Evolutionary conservation across 2,797 vertebrate species (phyloP), one percentile per base, ranked within the genome.

Genomic region (Moxostoma hubbsi): DNA sequence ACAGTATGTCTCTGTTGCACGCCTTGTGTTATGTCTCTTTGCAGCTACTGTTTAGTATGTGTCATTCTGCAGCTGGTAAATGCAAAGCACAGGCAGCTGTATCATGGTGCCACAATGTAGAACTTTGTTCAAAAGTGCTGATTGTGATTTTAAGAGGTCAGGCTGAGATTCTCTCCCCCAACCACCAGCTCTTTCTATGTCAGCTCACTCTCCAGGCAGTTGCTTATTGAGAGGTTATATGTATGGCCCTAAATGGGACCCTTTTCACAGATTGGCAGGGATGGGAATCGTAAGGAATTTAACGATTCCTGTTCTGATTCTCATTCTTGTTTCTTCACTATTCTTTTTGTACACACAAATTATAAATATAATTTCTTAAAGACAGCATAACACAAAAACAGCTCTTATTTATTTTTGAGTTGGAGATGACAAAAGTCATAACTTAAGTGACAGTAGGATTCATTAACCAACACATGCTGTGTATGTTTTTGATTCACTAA

Each of bases 61-160:
- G 63, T 65, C 81, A 68, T 77, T 58, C 63, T 77, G 75, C 66
- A 68, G 79, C 75, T 75, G 70, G 70, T 73, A 62, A 64, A 73
- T 68, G 74, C 73, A 82, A 64, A 75, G 58, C 13, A 16, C 79
- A 81, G 67, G 62, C 68, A 79, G 75, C 71, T 82, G 81, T 75
- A 69, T 51, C 76, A 73, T 15, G 11, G 66, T 57, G 61, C 53
- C 66, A 85, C 78, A 84, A 67, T 67, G 72, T 18, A 49, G 46
- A 75, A 62, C 82, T 72, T 75, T 79, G 51, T 61, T 75, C 9
- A 69, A 66, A 82, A 82, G 59, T 80, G 83, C 83, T 82, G 83
- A 85, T 74, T 47, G 50, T 6, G 81, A 70, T 69, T 62, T 65
- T 55, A 47, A 73, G 55, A 45, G 70, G 63, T 77, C 77, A 80